phyloP scores from a whole-genome alignment of 30 jellyfish, hydroid and myxozoan species.

The Cassiopea andromeda region DNA sequence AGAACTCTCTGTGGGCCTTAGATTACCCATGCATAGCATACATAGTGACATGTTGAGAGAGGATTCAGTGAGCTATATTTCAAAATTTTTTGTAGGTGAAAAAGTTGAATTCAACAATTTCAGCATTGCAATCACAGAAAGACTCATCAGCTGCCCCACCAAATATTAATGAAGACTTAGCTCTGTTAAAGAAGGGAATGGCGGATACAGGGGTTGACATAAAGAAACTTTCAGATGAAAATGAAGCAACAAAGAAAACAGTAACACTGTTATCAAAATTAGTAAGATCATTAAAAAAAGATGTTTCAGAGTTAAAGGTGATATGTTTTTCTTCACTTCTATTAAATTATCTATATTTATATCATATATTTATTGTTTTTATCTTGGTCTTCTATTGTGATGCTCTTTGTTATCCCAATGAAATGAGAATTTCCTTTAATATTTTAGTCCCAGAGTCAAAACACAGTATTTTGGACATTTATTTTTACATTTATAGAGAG shows the following conservation, averaged over 20 bases:
- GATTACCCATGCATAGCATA: no score
- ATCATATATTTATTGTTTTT: background rate
- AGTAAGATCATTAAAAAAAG: constrained; percentile 37
- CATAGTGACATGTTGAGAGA: background rate
- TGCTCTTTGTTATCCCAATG: no score
- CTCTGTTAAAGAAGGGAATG: constrained; percentile 75
- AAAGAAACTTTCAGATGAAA: constrained; percentile 60
- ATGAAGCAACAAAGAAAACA: constrained; percentile 52
- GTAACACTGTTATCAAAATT: constrained; percentile 27
- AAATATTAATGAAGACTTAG: constrained; percentile 39
- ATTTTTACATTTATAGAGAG: no score
- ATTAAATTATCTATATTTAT: background rate
- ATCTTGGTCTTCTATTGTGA: no score
- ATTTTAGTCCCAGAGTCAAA: no score
- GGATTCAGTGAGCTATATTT: background rate
- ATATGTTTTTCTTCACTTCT: background rate
- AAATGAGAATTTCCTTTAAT: no score
- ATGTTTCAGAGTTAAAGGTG: constrained; percentile 37
- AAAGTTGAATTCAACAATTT: constrained; percentile 41
- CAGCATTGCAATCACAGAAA: constrained; percentile 10
- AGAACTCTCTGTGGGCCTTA: no score
- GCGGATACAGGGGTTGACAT: constrained; percentile 81
- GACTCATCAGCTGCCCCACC: constrained; percentile 9
- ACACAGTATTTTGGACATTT: no score
- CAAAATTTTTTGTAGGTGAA: constrained; percentile 28